These are phyloP conservation scores for Acleris literana DNA, from an alignment of 2,888 invertebrate genomes.

Conservation along the genomic window DNA sequence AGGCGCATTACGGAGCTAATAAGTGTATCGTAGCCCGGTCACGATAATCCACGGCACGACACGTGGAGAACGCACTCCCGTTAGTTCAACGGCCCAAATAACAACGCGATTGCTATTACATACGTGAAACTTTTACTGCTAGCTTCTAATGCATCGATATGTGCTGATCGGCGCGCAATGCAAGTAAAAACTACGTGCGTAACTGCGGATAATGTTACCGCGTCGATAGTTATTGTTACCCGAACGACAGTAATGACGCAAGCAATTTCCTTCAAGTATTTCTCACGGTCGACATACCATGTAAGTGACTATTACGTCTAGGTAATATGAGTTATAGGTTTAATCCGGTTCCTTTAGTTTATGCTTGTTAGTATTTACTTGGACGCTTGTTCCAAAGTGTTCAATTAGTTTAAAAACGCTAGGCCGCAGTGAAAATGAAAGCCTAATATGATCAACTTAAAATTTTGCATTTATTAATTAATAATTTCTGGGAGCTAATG, in stretches of 20 bases:
- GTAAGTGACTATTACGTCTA: slow-evolving; percentile 29
- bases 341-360: slow-evolving; percentile 13
- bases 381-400: background rate
- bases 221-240: slow-evolving; percentile 62
- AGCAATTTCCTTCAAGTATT: slow-evolving; percentile 69
- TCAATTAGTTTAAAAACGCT: no score
- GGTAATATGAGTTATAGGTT: slow-evolving; percentile 27
- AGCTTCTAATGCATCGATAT: slow-evolving; percentile 59
- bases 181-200: slow-evolving; percentile 48
- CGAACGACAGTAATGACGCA: slow-evolving; percentile 72
- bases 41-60: slow-evolving; percentile 46
- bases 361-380: background rate
- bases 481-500: slow-evolving; percentile 10
- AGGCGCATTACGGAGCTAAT: slow-evolving; percentile 27
- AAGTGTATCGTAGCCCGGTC: slow-evolving; percentile 40
- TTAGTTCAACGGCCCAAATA: slow-evolving; percentile 75
- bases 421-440: no score
- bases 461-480: no score
- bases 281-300: slow-evolving; percentile 70
- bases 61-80: slow-evolving; percentile 60
- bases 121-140: slow-evolving; percentile 63
- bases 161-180: slow-evolving; percentile 57
- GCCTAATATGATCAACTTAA: no score
- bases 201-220: slow-evolving; percentile 48
- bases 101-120: slow-evolving; percentile 48